Base-by-base conservation (phyloP, 37 sponge, comb jelly and placozoan genomes). In the Axinella damicornis region DNA sequence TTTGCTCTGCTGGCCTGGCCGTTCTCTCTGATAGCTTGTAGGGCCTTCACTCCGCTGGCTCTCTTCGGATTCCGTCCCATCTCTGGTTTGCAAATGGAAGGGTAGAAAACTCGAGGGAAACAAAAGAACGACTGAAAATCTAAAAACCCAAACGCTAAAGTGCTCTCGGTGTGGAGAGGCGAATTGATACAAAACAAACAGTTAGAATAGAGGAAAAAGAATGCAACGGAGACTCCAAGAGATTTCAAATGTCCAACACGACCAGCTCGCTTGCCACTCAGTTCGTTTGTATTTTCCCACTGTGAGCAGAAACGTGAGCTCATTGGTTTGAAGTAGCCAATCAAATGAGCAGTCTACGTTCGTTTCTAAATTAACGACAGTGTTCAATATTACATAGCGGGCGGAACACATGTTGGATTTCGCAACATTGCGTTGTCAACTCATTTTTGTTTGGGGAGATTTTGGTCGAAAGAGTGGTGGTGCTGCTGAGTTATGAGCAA, bases 401-500 rank as follows among this genome's bases (percentile, higher is more conserved):
- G n/a, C n/a, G n/a, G 46, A 46, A 12, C 46, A 46, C 46, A 46
- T 46, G 46, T 46, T 46, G 9, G 46, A 46, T 4, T 46, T 46
- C 46, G 9, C 6, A 12, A 12, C 46, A 12, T 46, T 46, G 4
- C 46, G 4, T 46, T 46, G 4, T 4, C 4, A 46, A 46, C 6
- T 4, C 46, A 9, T 46, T 46, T 46, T 9, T 46, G 46, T 12
- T 46, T 9, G 46, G 46, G n/a, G n/a, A 46, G 9, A 9, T 12
- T 46, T 46, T 46, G 46, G 9, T 46, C 46, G 46, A 46, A 46
- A 9, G 70, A 58, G 19, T 58, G 61, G 25, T 41, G 30, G 54
- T 64, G 32, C 55, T 78, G 39, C 30, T 75, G 70, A 78, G 89
- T 91, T 86, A 92, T 95, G 92, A 95, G 92, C 71, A 89, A 75